Evolutionary conservation across 2,797 vertebrate species (phyloP).

Genomic region (Phataginus tricuspis): DNA sequence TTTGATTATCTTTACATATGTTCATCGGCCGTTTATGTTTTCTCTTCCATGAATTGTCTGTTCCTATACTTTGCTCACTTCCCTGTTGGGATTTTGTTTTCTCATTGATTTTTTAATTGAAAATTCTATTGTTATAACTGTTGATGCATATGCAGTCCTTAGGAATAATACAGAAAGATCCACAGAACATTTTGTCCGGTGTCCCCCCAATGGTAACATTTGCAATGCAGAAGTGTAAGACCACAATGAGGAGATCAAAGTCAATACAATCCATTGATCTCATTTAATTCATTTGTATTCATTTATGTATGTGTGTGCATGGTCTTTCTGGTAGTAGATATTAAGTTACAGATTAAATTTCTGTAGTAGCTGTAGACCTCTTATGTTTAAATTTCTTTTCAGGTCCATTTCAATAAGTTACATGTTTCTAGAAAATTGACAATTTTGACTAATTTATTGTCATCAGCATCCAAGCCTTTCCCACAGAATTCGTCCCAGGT

Average conservation of each 20-base stretch:
- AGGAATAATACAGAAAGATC: not conserved
- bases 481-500: not conserved
- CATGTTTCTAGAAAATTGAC: not conserved
- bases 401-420: not conserved
- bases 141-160: not conserved
- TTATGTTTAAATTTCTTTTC: slow-evolving; percentile 11
- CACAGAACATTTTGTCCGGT: not conserved
- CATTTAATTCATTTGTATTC: not conserved
- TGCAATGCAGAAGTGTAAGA: not conserved
- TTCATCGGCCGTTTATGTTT: slow-evolving; percentile 48
- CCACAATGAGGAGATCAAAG: not conserved
- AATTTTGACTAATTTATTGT: not conserved
- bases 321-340: not conserved
- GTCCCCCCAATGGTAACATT: not conserved
- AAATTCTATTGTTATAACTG: not conserved
- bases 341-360: slow-evolving; percentile 7
- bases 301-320: too few species aligned
- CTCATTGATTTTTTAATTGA: slow-evolving; percentile 30
- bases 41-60: not conserved
- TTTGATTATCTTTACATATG: not conserved
- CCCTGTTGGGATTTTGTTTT: slow-evolving; percentile 50
- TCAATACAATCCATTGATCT: not conserved
- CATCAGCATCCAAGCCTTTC: not conserved
- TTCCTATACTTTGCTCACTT: slow-evolving; percentile 8
- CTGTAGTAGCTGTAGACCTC: not conserved